phyloP scores from a whole-genome alignment of 1,140 invertebrate species.

The Bombus affinis region DNA sequence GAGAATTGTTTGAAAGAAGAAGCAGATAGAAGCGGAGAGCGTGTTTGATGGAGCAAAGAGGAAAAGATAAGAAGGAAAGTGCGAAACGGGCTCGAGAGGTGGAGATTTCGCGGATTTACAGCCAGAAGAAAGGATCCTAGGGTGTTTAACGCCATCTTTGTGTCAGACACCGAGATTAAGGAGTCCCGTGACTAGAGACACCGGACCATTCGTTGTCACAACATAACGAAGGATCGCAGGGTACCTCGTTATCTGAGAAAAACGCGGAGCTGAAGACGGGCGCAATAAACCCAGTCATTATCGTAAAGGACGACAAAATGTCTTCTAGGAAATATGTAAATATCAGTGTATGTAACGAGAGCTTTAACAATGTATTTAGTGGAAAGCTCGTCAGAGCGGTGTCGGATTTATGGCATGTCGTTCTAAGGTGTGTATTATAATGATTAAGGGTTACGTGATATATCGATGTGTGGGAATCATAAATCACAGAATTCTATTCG shows the following conservation, averaged over 20 bases:
- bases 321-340: constrained; percentile 5
- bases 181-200: neutral
- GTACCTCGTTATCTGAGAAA: neutral
- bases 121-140: constrained; percentile 14
- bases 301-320: constrained; percentile 39
- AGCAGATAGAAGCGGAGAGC: too few species aligned
- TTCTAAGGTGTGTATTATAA: neutral
- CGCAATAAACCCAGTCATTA: constrained; percentile 5
- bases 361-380: neutral
- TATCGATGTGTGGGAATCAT: neutral
- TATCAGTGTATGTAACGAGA: neutral
- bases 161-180: constrained; percentile 22
- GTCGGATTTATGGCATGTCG: neutral
- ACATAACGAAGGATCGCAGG: constrained; percentile 20
- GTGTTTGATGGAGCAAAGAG: neutral
- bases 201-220: constrained; percentile 2
- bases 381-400: neutral
- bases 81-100: neutral
- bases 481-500: neutral
- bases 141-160: neutral
- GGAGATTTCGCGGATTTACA: constrained; percentile 5
- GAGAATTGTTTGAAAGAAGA: neutral
- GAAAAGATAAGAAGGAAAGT: neutral
- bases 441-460: neutral
- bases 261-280: neutral